Conservation (phyloP, 2,888 invertebrate genomes). For the Zootermopsis nevadensis region DNA sequence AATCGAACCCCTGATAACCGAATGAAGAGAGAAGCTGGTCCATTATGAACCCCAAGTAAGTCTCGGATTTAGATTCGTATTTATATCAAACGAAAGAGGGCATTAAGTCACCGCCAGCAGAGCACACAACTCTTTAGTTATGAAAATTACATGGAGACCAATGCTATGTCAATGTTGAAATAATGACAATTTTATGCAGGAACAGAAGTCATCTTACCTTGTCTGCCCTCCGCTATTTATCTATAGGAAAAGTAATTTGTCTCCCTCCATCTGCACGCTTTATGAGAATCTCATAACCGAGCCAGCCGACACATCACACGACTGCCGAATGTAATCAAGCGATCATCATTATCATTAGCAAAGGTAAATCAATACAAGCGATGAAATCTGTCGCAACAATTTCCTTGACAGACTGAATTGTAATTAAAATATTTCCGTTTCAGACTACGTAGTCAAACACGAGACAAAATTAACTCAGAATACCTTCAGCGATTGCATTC, state of each 20-base stretch:
- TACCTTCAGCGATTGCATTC: too few relatives aligned
- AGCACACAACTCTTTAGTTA: neutral
- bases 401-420: neutral
- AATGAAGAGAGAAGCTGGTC: too few relatives aligned
- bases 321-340: neutral
- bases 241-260: conserved; percentile 54
- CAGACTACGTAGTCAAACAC: too few relatives aligned
- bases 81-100: too few relatives aligned
- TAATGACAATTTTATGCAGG: conserved; percentile 62
- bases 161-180: conserved; percentile 64
- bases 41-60: too few relatives aligned
- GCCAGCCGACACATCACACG: neutral
- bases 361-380: conserved; percentile 16
- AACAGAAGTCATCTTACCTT: conserved; percentile 15
- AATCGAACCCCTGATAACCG: too few relatives aligned
- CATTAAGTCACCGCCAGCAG: too few relatives aligned
- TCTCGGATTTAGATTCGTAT: too few relatives aligned
- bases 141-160: neutral
- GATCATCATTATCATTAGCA: neutral
- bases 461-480: too few relatives aligned
- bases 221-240: conserved; percentile 31
- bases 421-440: neutral
- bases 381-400: neutral
- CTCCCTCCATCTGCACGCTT: conserved; percentile 59
- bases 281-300: conserved; percentile 64